These are phyloP conservation scores for Camponotus floridanus DNA, from an alignment of 1,140 invertebrate genomes.

Conservation along the genomic window DNA sequence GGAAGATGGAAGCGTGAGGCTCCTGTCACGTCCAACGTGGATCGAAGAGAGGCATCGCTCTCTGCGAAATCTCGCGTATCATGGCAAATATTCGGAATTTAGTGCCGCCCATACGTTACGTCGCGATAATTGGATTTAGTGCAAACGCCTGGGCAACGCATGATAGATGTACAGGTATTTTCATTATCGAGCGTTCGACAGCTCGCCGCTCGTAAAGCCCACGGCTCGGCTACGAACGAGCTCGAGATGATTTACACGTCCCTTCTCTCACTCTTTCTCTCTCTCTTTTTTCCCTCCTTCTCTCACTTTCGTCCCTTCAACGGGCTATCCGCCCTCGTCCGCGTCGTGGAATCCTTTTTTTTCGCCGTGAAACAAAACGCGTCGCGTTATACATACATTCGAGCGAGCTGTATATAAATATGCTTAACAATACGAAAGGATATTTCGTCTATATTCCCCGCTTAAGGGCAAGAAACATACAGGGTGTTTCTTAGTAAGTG, in stretches of 20 bases:
- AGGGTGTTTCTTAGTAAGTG: too few species aligned
- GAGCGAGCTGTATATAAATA: conserved; percentile 68
- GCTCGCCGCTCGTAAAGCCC: conserved; percentile 70
- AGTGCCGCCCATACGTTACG: conserved; percentile 53
- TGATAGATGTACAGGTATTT: conserved; percentile 75
- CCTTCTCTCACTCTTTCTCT: neutral
- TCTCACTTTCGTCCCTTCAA: neutral
- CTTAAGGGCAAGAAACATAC: conserved; percentile 55
- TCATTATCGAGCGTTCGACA: conserved; percentile 73
- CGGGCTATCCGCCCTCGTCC: neutral
- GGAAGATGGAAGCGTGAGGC: neutral
- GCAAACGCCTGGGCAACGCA: conserved; percentile 3
- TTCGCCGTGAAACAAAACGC: neutral
- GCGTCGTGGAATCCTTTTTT: neutral
- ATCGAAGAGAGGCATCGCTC: neutral
- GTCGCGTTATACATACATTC: conserved; percentile 9
- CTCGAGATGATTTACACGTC: conserved; percentile 68
- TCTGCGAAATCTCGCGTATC: conserved; percentile 3
- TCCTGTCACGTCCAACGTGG: neutral
- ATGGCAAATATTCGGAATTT: conserved; percentile 59
- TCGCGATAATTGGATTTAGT: conserved; percentile 74
- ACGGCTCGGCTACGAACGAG: conserved; percentile 52
- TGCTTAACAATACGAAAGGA: conserved; percentile 74
- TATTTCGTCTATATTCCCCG: conserved; percentile 66
- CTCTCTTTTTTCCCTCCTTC: neutral